A percentile compares a stretch with the other conserved stretches of the same genome.
These are phyloP conservation scores for Cydia pomonella DNA, from an alignment of 1,140 invertebrate species.

Conservation along the genomic window DNA sequence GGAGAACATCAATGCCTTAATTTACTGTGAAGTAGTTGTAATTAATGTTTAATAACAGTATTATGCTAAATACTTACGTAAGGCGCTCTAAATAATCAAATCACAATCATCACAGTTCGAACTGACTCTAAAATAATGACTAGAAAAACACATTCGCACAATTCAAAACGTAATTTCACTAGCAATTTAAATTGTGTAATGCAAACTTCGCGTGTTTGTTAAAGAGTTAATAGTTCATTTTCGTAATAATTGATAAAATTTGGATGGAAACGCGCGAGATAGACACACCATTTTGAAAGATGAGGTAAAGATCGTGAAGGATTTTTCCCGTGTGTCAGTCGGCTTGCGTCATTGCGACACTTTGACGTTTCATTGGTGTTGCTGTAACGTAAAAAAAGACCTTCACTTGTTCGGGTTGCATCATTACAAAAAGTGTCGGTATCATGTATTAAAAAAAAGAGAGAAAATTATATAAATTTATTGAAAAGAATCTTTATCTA, in stretches of 20 bases:
- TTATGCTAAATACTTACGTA: constrained; percentile 72
- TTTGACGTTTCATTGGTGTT: constrained; percentile 46
- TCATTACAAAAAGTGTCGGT: background rate
- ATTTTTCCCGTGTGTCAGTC: constrained; percentile 62
- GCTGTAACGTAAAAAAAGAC: constrained; percentile 9
- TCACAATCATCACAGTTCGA: constrained; percentile 66
- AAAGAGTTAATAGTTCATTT: constrained; percentile 60
- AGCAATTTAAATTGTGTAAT: constrained; percentile 52
- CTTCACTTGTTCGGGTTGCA: background rate
- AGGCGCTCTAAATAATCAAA: constrained; percentile 68
- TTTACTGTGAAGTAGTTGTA: constrained; percentile 12
- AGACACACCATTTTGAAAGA: constrained; percentile 77
- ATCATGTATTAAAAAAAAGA: background rate
- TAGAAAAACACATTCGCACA: constrained; percentile 38
- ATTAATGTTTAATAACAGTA: constrained; percentile 64
- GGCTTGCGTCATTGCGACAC: constrained; percentile 71
- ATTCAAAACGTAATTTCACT: constrained; percentile 44
- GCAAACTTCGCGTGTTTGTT: constrained; percentile 49
- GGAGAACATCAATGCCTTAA: constrained; percentile 19
- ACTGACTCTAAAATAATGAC: constrained; percentile 56
- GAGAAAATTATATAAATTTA: no score
- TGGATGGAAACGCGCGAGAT: constrained; percentile 72
- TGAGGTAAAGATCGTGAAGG: constrained; percentile 71
- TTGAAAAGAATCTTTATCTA: no score
- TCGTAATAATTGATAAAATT: constrained; percentile 65